Evolutionary conservation across 2,888 invertebrate species (phyloP).

Genomic region (Odontocolon sp.): DNA sequence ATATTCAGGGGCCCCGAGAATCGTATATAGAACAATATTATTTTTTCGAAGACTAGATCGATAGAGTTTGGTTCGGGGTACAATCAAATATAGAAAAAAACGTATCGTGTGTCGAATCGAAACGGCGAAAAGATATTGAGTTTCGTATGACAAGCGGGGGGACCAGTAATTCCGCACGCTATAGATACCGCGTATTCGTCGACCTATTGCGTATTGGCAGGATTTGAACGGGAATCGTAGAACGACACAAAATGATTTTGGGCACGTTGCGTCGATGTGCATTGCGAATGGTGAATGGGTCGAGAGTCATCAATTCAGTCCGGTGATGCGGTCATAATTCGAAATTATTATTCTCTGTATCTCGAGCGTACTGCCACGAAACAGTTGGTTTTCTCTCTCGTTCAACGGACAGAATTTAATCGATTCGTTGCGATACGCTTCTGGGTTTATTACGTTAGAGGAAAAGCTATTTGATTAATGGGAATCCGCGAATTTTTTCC

Average conservation of each 20-base stretch:
- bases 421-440: slow-evolving; percentile 35
- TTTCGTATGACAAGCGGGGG: slow-evolving; percentile 38
- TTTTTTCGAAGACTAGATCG: slow-evolving; percentile 38
- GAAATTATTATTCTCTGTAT: slow-evolving; percentile 68
- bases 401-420: slow-evolving; percentile 58
- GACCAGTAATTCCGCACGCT: slow-evolving; percentile 44
- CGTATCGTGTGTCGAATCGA: slow-evolving; percentile 56
- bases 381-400: slow-evolving; percentile 31
- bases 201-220: slow-evolving; percentile 10
- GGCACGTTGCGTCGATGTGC: slow-evolving; percentile 55
- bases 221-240: not conserved
- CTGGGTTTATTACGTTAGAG: not conserved
- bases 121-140: slow-evolving; percentile 48
- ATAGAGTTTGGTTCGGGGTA: slow-evolving; percentile 17
- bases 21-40: slow-evolving; percentile 1
- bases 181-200: slow-evolving; percentile 41
- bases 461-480: not conserved
- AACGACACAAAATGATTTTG: slow-evolving; percentile 56
- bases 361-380: slow-evolving; percentile 30
- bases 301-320: slow-evolving; percentile 71
- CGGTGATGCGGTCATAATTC: slow-evolving; percentile 73
- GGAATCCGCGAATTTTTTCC: not conserved
- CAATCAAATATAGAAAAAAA: slow-evolving; percentile 51
- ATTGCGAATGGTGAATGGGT: slow-evolving; percentile 57
- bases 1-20: not conserved